phyloP scores from a whole-genome alignment of 2,888 invertebrate genomes.

The Drosophila formosana region DNA sequence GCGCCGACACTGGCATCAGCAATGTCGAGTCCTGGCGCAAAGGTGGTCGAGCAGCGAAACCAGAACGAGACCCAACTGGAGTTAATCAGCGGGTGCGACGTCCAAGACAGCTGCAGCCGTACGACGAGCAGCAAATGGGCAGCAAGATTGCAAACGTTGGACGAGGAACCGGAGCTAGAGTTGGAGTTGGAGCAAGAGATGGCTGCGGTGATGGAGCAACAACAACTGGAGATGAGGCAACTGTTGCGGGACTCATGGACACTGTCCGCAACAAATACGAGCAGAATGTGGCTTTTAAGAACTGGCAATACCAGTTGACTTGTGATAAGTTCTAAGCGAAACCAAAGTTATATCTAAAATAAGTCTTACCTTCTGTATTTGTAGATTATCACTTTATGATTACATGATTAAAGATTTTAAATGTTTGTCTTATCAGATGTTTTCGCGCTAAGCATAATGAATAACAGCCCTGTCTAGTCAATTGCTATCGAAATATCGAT shows the following conservation, averaged over 20 bases:
- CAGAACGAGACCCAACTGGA: slow-evolving; percentile 35
- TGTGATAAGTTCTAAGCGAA: slow-evolving; percentile 83
- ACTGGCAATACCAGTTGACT: slow-evolving; percentile 85
- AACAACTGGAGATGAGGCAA: slow-evolving; percentile 49
- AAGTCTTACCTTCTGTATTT: neutral
- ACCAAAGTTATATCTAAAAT: slow-evolving; percentile 39
- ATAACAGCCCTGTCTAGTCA: slow-evolving; percentile 16
- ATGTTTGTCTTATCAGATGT: neutral
- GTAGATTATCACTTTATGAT: neutral
- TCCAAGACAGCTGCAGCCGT: slow-evolving; percentile 72
- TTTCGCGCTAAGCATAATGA: neutral
- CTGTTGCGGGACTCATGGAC: slow-evolving; percentile 73
- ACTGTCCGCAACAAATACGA: slow-evolving; percentile 76
- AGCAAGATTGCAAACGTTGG: slow-evolving; percentile 62
- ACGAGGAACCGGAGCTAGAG: slow-evolving; percentile 52
- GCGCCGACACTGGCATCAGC: slow-evolving; percentile 60
- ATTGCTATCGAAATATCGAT: slow-evolving; percentile 23
- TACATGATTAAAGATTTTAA: slow-evolving; percentile 18
- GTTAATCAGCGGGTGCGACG: slow-evolving; percentile 64
- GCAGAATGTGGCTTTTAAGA: slow-evolving; percentile 82
- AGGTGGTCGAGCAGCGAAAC: slow-evolving; percentile 69
- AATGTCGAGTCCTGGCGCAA: slow-evolving; percentile 76
- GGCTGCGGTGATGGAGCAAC: slow-evolving; percentile 42
- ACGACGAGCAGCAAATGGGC: slow-evolving; percentile 60
- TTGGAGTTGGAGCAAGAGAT: slow-evolving; percentile 47